phyloP scores from a whole-genome alignment of 2,888 invertebrate genomes.

The Tholera decimalis region DNA sequence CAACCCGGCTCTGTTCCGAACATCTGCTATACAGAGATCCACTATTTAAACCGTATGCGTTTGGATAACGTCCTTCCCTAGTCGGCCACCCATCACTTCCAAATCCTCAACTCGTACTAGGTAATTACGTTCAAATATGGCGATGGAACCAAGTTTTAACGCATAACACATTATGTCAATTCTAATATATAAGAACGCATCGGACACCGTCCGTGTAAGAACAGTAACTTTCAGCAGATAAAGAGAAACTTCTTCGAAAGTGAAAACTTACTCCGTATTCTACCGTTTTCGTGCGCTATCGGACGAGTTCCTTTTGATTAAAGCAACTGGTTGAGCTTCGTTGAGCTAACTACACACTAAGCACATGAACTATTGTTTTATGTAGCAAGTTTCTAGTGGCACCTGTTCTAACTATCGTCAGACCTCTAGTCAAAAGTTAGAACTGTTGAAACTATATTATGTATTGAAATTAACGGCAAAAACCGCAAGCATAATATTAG shows the following conservation, averaged over 20 bases:
- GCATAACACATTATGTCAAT: neutral
- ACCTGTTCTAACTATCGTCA: constrained; percentile 31
- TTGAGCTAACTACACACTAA: constrained; percentile 29
- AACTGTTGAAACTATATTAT: neutral
- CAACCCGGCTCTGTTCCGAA: neutral
- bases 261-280: constrained; percentile 43
- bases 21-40: no score
- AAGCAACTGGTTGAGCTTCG: constrained; percentile 41
- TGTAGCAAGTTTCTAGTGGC: constrained; percentile 29
- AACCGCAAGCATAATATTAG: no score
- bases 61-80: no score
- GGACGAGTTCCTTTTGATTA: constrained; percentile 51
- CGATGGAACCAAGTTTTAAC: neutral
- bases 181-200: constrained; percentile 19
- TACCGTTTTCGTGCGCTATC: constrained; percentile 34
- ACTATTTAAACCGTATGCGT: no score
- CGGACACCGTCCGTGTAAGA: neutral
- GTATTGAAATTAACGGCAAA: no score
- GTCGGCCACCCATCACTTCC: neutral
- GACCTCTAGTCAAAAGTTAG: constrained; percentile 8
- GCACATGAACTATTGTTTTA: constrained; percentile 35
- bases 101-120: neutral
- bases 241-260: constrained; percentile 43
- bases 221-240: constrained; percentile 20
- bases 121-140: neutral